Evolutionary conservation across 2,888 invertebrate species (phyloP).

Genomic region (Hemaris fuciformis): DNA sequence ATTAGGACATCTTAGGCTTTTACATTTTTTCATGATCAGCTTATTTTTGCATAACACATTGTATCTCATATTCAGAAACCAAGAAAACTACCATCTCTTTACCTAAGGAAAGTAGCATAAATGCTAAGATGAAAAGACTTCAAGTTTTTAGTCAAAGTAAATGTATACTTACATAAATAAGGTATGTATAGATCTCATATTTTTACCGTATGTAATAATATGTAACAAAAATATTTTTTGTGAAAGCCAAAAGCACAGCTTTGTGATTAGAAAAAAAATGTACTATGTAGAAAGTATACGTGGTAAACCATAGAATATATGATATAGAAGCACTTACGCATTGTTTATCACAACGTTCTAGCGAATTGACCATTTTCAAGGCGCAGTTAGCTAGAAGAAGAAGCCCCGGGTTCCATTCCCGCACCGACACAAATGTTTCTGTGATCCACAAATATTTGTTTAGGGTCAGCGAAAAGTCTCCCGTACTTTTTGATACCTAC

Average conservation of each 20-base stretch:
- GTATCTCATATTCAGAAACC: no score
- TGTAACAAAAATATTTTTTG: conserved; percentile 19
- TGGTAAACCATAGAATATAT: neutral
- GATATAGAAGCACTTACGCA: neutral
- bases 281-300: neutral
- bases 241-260: neutral
- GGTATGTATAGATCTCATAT: neutral
- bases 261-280: conserved; percentile 6
- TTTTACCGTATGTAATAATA: conserved; percentile 23
- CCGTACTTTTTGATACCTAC: no score
- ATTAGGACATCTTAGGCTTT: no score
- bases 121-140: conserved; percentile 1
- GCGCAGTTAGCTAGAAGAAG: no score
- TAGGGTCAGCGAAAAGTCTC: no score
- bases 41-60: no score
- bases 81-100: no score
- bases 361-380: neutral
- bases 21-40: no score
- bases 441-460: no score
- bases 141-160: neutral
- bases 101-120: no score
- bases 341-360: neutral
- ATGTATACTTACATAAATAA: neutral
- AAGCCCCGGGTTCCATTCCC: no score
- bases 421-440: no score